Evolutionary conservation across 2,797 vertebrate genomes (phyloP).

Genomic region (Diceros bicornis): DNA sequence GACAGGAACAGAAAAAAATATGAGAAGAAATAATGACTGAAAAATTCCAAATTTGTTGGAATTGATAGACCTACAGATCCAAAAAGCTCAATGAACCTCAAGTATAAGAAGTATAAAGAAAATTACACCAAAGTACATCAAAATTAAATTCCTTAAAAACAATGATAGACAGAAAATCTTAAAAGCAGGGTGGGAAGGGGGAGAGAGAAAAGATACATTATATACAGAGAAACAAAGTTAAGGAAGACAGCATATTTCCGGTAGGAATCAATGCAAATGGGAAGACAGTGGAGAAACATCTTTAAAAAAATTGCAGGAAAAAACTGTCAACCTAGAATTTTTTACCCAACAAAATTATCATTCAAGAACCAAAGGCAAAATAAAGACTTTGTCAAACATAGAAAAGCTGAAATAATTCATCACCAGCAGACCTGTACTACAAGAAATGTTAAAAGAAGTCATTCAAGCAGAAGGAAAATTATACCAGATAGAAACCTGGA

Average conservation of each 20-base stretch:
- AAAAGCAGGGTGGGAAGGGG: not conserved
- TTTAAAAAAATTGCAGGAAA: not conserved
- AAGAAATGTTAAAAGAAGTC: not conserved
- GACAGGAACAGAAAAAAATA: not conserved
- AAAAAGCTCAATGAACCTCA: not conserved
- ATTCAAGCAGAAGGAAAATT: not conserved
- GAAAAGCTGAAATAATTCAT: not conserved
- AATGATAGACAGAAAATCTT: not conserved
- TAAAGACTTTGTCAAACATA: not conserved
- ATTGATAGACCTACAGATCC: not conserved
- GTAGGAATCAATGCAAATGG: not conserved
- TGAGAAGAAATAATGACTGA: not conserved
- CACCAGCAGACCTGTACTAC: not conserved
- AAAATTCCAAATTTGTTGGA: not conserved
- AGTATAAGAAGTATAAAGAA: not conserved
- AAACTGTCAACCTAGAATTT: not conserved
- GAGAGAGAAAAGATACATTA: not conserved
- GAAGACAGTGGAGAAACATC: not conserved
- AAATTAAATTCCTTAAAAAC: not conserved
- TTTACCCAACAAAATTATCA: not conserved
- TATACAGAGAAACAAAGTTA: not conserved
- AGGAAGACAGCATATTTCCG: not conserved
- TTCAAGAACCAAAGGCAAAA: slow-evolving; percentile 26
- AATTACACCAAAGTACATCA: not conserved
- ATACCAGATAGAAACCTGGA: not conserved